These are phyloP conservation scores for Argyrosomus japonicus DNA, from an alignment of 2,113 vertebrate species.

Conservation along the genomic window DNA sequence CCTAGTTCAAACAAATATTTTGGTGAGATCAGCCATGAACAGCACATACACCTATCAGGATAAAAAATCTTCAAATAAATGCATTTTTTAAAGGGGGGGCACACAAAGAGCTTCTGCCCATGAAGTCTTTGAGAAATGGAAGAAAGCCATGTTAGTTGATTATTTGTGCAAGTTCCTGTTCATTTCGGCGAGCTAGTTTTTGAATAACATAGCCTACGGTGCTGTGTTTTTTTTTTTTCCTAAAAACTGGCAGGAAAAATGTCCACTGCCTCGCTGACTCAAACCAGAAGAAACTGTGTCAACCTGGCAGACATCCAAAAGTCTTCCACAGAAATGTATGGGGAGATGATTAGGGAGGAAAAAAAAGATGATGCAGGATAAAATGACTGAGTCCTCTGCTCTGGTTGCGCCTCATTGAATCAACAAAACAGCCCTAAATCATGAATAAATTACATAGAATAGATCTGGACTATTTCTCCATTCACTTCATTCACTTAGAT, in stretches of 20 bases:
- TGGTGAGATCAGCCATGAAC: constrained; percentile 4
- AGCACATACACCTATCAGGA: not conserved
- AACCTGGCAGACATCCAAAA: constrained; percentile 31
- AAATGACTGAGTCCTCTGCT: constrained; percentile 3
- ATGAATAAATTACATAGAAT: constrained; percentile 24
- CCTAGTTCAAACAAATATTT: not conserved
- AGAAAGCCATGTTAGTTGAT: not conserved
- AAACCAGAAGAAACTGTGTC: constrained; percentile 22
- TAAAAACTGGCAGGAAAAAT: constrained; percentile 39
- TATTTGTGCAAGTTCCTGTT: constrained; percentile 12
- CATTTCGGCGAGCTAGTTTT: constrained; percentile 10
- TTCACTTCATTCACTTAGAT: not conserved
- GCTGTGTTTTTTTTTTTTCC: not conserved
- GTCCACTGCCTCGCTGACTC: not conserved
- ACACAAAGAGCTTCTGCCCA: constrained; percentile 9
- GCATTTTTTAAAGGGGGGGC: not conserved
- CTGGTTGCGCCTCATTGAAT: constrained; percentile 9
- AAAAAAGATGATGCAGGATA: not conserved
- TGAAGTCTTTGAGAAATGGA: not conserved
- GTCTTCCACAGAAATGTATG: constrained; percentile 2
- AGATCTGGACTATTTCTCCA: not conserved
- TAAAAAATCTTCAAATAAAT: not conserved
- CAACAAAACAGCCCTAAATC: constrained; percentile 34
- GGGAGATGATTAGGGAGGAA: not conserved
- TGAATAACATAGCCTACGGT: constrained; percentile 11